Evolutionary conservation across 2,888 invertebrate species (phyloP), one percentile per base, ranked within the genome.

Genomic region (Euclidia mi): DNA sequence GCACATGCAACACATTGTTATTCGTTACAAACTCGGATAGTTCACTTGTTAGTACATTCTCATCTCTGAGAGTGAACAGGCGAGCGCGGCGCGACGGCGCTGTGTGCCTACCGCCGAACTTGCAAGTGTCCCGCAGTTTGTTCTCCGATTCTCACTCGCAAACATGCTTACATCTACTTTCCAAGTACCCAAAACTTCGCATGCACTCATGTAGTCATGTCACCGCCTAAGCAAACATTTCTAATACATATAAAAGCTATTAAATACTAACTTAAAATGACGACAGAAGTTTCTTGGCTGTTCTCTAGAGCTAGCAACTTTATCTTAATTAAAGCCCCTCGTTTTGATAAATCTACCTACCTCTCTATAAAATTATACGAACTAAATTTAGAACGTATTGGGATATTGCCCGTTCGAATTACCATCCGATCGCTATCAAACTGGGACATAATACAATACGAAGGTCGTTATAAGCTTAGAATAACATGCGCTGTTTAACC

Each of bases 131-230:
- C 79, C 65, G 57, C 74, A 84, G 84, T 86, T 87, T 88, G 78
- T 82, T 82, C 85, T 85, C 81, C 85, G 88, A 87, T 88, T 90
- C 89, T 81, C 81, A 78, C 82, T 81, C 71, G 67, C 79, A 76
- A 83, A 79, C 79, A 81, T 82, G 76, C 80, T 82, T 81, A 76
- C 76, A 76, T 76, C 65, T 65, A 75, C 78, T 76, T 73, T 70
- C 65, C 65, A 65, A 81, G 69, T 77, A 66, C 61, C 66, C 55
- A 63, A 71, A 79, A 78, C 77, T 82, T 73, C 57, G 67, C 58
- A 71, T 65, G 64, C 68, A 76, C 74, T 76, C 68, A 57, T 58
- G 63, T 75, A 71, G 73, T 76, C 68, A 57, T 58, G 63, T 75
- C 72, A 63, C 77, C 59, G 45, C 57, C 59, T 64, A 60, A 72